Evolutionary conservation across 2,113 vertebrate species (phyloP).

Genomic region (Lepidothrix coronata): DNA sequence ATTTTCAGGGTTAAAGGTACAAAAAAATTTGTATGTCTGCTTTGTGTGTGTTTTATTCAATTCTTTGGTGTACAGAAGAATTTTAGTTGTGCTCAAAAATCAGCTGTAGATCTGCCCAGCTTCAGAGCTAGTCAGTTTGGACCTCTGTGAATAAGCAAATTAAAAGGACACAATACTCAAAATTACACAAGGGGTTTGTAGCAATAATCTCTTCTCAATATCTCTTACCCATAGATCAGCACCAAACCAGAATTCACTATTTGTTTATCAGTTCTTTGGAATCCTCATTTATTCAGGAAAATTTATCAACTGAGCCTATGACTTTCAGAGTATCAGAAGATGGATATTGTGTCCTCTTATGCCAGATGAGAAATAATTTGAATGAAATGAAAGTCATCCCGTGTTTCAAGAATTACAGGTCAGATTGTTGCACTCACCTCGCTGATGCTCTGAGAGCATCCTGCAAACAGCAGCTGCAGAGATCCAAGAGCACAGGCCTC

Average conservation of each 20-base stretch:
- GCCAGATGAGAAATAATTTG: conserved; percentile 4
- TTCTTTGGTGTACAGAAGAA: background rate
- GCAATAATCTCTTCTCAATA: background rate
- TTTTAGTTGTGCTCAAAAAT: background rate
- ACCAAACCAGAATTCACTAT: background rate
- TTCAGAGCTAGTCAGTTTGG: background rate
- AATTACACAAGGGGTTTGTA: background rate
- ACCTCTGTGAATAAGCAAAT: background rate
- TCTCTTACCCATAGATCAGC: background rate
- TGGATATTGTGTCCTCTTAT: conserved; percentile 3
- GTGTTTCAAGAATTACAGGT: background rate
- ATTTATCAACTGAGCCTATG: background rate
- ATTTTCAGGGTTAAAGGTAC: background rate
- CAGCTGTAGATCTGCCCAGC: background rate
- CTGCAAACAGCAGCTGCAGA: background rate
- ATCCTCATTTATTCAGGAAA: conserved; percentile 7
- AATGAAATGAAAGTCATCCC: background rate
- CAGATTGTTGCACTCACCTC: background rate
- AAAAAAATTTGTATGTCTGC: background rate
- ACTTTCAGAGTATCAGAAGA: background rate
- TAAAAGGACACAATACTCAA: background rate
- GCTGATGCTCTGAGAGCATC: background rate
- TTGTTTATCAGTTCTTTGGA: background rate
- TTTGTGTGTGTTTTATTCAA: background rate
- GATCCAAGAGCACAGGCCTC: background rate